Percentiles rank a stretch among this genome's conserved stretches.
Evolutionary conservation across 2,888 invertebrate genomes (phyloP).

Genomic region (Macrosiphum euphorbiae): DNA sequence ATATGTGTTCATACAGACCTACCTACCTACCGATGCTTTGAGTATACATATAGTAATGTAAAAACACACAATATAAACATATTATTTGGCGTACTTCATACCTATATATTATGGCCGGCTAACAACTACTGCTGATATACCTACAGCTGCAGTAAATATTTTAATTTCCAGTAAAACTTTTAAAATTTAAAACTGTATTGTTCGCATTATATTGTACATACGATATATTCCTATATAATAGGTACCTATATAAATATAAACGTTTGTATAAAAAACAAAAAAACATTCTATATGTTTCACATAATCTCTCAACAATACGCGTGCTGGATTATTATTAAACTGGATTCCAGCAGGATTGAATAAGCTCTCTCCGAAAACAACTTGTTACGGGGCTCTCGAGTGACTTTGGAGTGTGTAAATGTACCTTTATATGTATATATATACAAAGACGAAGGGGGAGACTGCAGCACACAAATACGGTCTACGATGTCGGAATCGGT

Average conservation of each 20-base stretch:
- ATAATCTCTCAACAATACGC: background rate
- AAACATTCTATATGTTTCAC: background rate
- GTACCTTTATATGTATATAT: background rate
- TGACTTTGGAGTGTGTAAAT: constrained; percentile 13
- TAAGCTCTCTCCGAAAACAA: background rate
- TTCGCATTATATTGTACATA: background rate
- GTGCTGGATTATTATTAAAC: background rate
- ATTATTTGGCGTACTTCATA: background rate
- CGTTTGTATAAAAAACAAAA: background rate
- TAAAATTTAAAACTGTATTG: background rate
- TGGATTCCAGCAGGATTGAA: background rate
- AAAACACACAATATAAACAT: background rate
- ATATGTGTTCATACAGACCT: background rate
- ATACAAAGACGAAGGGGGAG: background rate
- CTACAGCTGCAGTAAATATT: background rate
- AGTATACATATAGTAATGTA: background rate
- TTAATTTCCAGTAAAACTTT: background rate
- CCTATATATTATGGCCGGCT: background rate
- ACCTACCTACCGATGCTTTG: background rate
- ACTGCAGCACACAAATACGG: background rate
- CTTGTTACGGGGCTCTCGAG: background rate
- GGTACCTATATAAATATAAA: background rate
- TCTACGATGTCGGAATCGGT: background rate
- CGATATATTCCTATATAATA: background rate
- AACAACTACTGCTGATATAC: background rate